Evolutionary conservation across 2,888 invertebrate genomes (phyloP).

Genomic region (Athrips mouffetella): DNA sequence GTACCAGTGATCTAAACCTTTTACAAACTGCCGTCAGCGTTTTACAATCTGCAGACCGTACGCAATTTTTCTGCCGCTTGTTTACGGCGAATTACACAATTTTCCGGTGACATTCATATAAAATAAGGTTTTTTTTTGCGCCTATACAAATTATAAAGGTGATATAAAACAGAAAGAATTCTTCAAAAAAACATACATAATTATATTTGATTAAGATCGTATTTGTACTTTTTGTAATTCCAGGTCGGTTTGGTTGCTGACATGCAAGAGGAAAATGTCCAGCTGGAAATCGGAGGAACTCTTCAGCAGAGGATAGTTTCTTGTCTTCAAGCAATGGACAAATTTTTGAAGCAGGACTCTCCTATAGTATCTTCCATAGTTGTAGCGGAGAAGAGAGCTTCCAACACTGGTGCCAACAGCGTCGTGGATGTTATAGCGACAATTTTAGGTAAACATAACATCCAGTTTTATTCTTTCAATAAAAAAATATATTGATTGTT

Average conservation of each 20-base stretch:
- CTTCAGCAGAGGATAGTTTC: constrained; percentile 86
- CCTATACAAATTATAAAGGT: no score
- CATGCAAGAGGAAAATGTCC: constrained; percentile 77
- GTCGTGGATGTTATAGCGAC: constrained; percentile 81
- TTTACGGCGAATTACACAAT: no score
- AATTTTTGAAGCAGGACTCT: constrained; percentile 79
- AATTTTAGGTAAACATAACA: constrained; percentile 56
- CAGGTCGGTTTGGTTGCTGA: constrained; percentile 84
- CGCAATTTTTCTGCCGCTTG: no score
- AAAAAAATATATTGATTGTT: background rate
- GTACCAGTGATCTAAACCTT: no score
- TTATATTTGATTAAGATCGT: background rate
- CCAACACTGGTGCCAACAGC: constrained; percentile 68
- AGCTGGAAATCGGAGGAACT: constrained; percentile 83
- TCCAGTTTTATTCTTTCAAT: background rate
- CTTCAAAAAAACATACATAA: background rate
- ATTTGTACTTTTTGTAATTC: background rate
- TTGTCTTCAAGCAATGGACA: constrained; percentile 82
- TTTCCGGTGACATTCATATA: no score
- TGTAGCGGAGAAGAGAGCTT: constrained; percentile 83
- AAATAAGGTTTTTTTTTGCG: no score
- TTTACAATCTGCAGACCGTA: no score
- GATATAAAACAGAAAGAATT: constrained; percentile 31
- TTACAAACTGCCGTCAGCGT: no score
- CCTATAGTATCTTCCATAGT: constrained; percentile 86